A percentile compares a stretch with the other conserved stretches of the same genome.
Conservation (phyloP, 2,797 vertebrate genomes). For the Sarcoramphus papa region DNA sequence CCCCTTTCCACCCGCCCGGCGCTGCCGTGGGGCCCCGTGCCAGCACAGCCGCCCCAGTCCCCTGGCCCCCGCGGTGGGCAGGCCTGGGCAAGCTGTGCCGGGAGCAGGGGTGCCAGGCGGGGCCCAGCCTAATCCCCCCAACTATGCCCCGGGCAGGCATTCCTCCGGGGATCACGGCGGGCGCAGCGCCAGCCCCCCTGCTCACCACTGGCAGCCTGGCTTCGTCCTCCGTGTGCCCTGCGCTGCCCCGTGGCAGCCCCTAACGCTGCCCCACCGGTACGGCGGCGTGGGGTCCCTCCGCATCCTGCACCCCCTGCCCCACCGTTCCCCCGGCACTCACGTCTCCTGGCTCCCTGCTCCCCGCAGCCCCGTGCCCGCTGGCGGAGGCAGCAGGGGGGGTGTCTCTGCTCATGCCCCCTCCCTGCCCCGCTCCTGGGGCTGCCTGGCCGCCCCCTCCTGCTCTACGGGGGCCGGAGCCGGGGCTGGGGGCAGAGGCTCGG, state of each 20-base stretch:
- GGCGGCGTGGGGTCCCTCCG: not conserved
- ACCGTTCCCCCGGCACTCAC: accelerated
- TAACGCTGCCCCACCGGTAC: accelerated
- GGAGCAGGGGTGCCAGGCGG: not conserved
- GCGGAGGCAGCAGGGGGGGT: no score
- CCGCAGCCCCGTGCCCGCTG: accelerated
- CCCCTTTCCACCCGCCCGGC: not conserved
- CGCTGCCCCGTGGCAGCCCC: not conserved
- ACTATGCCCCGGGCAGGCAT: not conserved
- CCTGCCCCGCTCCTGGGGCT: not conserved
- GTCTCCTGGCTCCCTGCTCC: not conserved
- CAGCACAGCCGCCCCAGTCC: not conserved
- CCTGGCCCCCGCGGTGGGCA: not conserved
- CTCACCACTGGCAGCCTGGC: not conserved
- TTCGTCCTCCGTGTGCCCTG: not conserved
- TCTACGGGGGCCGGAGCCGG: not conserved
- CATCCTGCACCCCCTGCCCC: not conserved
- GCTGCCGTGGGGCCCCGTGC: accelerated
- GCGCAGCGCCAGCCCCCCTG: no score
- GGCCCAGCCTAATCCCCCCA: not conserved
- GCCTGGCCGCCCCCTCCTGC: not conserved
- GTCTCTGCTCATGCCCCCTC: not conserved
- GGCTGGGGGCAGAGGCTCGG: not conserved
- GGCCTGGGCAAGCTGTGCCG: not conserved
- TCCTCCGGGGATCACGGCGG: not conserved